phyloP scores from a whole-genome alignment of 2,797 vertebrate species.

The Scolopax rusticola region DNA sequence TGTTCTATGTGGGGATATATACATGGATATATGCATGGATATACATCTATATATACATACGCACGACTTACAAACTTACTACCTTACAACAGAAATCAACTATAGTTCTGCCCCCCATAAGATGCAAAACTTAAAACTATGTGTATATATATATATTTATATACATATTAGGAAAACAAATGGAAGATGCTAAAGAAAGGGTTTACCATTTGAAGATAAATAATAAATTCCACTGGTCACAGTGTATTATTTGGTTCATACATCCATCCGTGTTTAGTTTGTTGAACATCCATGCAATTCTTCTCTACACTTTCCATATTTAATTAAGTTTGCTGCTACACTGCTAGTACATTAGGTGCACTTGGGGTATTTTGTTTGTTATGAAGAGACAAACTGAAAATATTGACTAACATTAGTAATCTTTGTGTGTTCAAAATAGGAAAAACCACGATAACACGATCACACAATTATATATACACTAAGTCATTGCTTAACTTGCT shows the following conservation, averaged over 20 bases:
- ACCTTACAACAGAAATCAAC: neutral
- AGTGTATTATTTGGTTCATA: neutral
- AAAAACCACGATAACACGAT: neutral
- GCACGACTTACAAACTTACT: neutral
- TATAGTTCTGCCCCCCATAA: neutral
- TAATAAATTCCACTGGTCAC: neutral
- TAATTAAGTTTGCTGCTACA: neutral
- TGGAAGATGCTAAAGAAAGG: neutral
- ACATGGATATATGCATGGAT: neutral
- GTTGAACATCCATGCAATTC: neutral
- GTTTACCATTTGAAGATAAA: neutral
- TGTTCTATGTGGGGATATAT: neutral
- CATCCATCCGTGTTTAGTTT: neutral
- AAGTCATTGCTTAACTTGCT: neutral
- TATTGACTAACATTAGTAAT: neutral
- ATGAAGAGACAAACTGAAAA: neutral
- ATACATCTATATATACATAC: too few species aligned
- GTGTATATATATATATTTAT: neutral
- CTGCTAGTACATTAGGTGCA: neutral
- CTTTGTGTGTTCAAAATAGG: neutral
- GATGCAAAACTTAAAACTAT: neutral
- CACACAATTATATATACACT: neutral
- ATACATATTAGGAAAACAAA: neutral
- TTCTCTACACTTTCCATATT: neutral
- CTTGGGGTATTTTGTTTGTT: neutral